Base-by-base conservation (phyloP, 1,140 invertebrate species). In the Geopemphigus sp. region DNA sequence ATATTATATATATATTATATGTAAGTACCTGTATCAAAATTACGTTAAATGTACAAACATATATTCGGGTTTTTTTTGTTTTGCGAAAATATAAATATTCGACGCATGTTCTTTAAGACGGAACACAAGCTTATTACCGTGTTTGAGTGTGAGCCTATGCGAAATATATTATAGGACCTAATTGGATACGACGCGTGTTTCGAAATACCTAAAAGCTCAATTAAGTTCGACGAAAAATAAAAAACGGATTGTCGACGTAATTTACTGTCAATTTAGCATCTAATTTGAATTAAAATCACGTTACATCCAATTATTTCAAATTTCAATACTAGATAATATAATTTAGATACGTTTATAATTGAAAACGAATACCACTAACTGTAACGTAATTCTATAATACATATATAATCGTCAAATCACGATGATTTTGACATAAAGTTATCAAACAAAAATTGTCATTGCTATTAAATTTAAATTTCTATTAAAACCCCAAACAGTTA, bases 51-150 rank as follows among this genome's bases (percentile, higher is more conserved):
- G 3, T 39, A 39, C 19, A 66, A 45, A n/a, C 19, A 45, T 15
- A n/a, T 66, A 66, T 39, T 66, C 19, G 39, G 19, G n/a, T 17
- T 3, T 50, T 66, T 66, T 17, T 3, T 50, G 39, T 66, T 22
- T 66, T 45, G 39, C 39, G 32, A 45, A 66, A 66, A 66, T 66
- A 45, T 12, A 66, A 39, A 45, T 45, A n/a, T 66, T 66, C 19
- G n/a, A 63, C 17, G 2, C 8, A 4, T 12, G 6, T 8, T 19
- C 11, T 1, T 50, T 50, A 39, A 39, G 17, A 45, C 19, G n/a
- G 22, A 66, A 10, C 39, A 66, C n/a, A 8, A 45, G 32, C 45
- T 22, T 22, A 12, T 39, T 66, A 45, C 1, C 12, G 19, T 22
- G 63, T 66, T 39, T 19, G 22, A 14, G 6, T 66, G 14, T 6